These are phyloP conservation scores for Penaeus indicus DNA, from an alignment of 1,140 invertebrate genomes.

Conservation along the genomic window DNA sequence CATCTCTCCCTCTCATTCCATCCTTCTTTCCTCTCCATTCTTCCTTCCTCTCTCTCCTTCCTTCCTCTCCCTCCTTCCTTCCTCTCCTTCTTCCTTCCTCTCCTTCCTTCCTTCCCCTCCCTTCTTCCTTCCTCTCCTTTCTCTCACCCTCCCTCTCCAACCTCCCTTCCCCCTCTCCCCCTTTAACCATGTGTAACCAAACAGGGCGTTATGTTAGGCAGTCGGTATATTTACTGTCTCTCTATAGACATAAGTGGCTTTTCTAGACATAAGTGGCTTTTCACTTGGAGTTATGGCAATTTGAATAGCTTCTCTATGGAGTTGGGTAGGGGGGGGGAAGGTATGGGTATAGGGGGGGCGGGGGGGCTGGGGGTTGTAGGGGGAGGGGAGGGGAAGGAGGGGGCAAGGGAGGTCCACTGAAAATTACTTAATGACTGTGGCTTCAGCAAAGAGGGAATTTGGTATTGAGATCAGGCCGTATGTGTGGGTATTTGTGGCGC, in stretches of 20 bases:
- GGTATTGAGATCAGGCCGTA: too few relatives aligned
- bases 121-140: not conserved
- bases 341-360: not conserved
- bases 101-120: not conserved
- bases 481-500: too few relatives aligned
- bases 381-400: too few relatives aligned
- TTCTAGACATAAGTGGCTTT: constrained; percentile 16
- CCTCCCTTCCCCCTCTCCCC: not conserved
- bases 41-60: too few relatives aligned
- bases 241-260: constrained; percentile 16
- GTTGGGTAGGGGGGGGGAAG: not conserved
- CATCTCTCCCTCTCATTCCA: too few relatives aligned
- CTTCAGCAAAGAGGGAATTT: too few relatives aligned
- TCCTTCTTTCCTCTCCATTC: too few relatives aligned
- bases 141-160: not conserved
- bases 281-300: not conserved
- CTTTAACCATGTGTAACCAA: constrained; percentile 28
- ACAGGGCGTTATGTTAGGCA: constrained; percentile 8
- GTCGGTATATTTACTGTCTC: constrained; percentile 2
- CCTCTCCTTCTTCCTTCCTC: not conserved
- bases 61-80: not conserved
- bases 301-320: not conserved
- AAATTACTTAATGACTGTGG: too few relatives aligned
- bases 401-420: too few relatives aligned
- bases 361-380: too few relatives aligned